These are phyloP conservation scores for Mixornis gularis DNA, from an alignment of 2,113 vertebrate genomes.

Conservation along the genomic window DNA sequence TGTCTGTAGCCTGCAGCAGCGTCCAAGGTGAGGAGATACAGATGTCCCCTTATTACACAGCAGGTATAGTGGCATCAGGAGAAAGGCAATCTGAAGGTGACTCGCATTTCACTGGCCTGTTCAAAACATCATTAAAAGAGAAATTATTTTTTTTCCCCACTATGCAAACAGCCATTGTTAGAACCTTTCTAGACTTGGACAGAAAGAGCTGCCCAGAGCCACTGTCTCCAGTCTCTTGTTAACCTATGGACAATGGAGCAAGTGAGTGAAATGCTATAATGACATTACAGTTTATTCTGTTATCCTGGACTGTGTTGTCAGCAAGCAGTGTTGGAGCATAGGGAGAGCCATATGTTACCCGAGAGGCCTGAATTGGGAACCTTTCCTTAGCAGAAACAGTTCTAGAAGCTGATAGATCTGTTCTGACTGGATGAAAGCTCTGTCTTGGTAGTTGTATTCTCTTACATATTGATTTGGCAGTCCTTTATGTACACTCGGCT, in stretches of 20 bases:
- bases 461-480: slow-evolving; percentile 21
- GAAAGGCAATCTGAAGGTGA: background rate
- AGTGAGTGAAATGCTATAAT: background rate
- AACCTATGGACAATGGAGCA: background rate
- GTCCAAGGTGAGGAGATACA: background rate
- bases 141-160: fast-evolving
- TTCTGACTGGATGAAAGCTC: background rate
- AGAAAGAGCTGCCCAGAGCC: background rate
- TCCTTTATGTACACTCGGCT: slow-evolving; percentile 1
- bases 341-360: background rate
- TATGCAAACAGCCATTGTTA: background rate
- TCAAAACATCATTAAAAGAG: background rate
- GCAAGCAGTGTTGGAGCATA: background rate
- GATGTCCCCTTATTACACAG: background rate
- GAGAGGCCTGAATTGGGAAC: background rate
- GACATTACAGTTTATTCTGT: background rate
- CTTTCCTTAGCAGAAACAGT: background rate
- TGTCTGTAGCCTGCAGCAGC: background rate
- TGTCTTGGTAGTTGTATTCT: background rate
- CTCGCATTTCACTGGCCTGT: background rate
- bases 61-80: background rate
- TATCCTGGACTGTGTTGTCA: slow-evolving; percentile 15
- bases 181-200: background rate
- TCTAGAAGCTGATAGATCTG: slow-evolving; percentile 8
- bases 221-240: background rate